phyloP scores from a whole-genome alignment of 1,140 invertebrate species.

The Drosophila repletoides region DNA sequence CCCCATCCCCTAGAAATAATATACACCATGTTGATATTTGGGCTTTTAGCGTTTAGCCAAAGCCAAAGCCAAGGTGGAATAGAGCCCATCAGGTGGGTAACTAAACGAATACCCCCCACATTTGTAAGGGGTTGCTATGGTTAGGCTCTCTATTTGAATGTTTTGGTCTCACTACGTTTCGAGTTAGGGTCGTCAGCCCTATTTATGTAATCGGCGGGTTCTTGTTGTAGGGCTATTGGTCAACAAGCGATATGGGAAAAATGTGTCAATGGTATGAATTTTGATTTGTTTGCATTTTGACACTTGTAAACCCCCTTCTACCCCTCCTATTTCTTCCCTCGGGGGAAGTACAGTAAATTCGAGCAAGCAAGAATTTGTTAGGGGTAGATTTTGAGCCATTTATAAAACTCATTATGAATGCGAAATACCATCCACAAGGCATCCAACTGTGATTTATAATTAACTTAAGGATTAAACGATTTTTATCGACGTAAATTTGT shows the following conservation, averaged over 20 bases:
- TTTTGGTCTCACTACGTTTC: constrained; percentile 51
- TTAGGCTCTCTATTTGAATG: constrained; percentile 27
- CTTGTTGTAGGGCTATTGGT: constrained; percentile 42
- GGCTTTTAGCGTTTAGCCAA: constrained; percentile 50
- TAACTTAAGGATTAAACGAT: not conserved
- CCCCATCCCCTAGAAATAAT: not conserved
- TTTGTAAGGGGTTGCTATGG: constrained; percentile 47
- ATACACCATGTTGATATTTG: constrained; percentile 55
- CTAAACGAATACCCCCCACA: not conserved
- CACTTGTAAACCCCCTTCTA: too few species aligned
- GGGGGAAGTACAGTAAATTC: too few species aligned
- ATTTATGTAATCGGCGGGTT: constrained; percentile 60
- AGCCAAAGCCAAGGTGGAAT: constrained; percentile 60
- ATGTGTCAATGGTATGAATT: constrained; percentile 65
- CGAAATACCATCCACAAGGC: not conserved
- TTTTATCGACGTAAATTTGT: too few species aligned
- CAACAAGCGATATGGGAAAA: constrained; percentile 46
- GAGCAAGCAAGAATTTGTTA: not conserved
- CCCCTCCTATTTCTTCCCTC: too few species aligned
- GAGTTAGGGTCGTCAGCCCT: constrained; percentile 73
- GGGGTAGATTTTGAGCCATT: not conserved
- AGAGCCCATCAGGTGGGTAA: constrained; percentile 1
- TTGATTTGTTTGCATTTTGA: constrained; percentile 31
- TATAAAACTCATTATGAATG: not conserved
- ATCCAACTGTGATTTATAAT: not conserved